Base-by-base conservation (phyloP, 2,797 vertebrate genomes). In the Parambassis ranga region DNA sequence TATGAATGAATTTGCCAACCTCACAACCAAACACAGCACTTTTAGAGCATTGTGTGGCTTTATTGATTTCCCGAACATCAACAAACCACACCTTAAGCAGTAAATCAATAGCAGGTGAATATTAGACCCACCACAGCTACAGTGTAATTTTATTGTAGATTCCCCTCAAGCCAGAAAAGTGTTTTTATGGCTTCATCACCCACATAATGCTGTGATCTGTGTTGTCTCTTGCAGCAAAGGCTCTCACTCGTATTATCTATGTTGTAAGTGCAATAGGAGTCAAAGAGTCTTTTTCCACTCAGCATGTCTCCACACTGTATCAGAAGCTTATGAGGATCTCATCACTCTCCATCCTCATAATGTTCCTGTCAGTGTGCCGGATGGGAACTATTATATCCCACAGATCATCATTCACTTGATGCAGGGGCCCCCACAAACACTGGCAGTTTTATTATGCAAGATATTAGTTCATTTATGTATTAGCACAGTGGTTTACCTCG, bases 291-390 rank as follows among this genome's bases (percentile, higher is more conserved):
- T 74, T 79, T 75, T 73, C 57, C 66, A 56, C 69, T 65, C 79
- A 81, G 77, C 57, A 36, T 59, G 69, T 64, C 71, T 73, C 79
- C 79, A 51, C 65, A 37, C 44, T 50, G 59, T 65, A 68, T 61
- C 67, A 27, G 31, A 66, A 27, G 38, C 69, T 75, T 37, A 63
- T 50, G 60, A 80, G 53, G 61, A 75, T 37, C 66, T 81, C 82
- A 87, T 90, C 71, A 88, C 74, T 90, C 79, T 88, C 83, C 62
- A 77, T 86, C 78, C 78, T 84, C 71, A 55, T 90, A 88, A 90
- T 88, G 75, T 75, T 63, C 56, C 61, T 78, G 74, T 81, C 82
- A 79, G 60, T 59, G 71, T 53, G 76, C 79, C 76, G 76, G 78
- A 85, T 85, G 83, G 76, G 65, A 82, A 80, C 77, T 57, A 86